Conservation (phyloP, 2,113 vertebrate species). For the Felis catus region DNA sequence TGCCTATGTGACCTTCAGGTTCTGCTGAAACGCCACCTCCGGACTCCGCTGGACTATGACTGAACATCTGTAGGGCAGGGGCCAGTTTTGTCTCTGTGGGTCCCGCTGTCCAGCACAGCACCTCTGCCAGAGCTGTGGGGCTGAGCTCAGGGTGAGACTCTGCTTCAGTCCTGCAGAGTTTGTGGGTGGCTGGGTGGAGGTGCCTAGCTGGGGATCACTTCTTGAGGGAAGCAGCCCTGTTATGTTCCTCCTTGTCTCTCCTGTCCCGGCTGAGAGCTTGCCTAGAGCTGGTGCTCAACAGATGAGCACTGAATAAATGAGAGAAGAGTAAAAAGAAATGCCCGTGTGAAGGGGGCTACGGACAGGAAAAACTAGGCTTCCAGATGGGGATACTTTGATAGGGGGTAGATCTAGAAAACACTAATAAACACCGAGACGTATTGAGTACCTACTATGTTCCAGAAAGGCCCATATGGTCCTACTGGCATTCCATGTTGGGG, state of each 20-base stretch:
- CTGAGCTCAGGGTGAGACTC: too few species aligned
- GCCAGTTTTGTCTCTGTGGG: not conserved
- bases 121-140: not conserved
- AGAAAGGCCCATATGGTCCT: not conserved
- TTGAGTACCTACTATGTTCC: not conserved
- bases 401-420: not conserved
- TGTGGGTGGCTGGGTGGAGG: accelerated
- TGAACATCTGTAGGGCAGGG: not conserved
- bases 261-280: not conserved
- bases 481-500: not conserved
- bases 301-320: accelerated
- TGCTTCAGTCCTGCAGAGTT: not conserved
- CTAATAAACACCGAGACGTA: accelerated
- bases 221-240: too few species aligned
- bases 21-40: not conserved
- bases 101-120: accelerated
- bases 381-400: not conserved
- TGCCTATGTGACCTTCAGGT: accelerated
- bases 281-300: not conserved
- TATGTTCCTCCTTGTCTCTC: not conserved
- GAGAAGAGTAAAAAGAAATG: not conserved
- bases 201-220: not conserved
- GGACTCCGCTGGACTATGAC: not conserved
- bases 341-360: accelerated
- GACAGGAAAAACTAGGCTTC: not conserved